Evolutionary conservation across 2,113 vertebrate genomes (phyloP), one percentile per base, ranked within the genome.

Genomic region (Sylvietta virens): DNA sequence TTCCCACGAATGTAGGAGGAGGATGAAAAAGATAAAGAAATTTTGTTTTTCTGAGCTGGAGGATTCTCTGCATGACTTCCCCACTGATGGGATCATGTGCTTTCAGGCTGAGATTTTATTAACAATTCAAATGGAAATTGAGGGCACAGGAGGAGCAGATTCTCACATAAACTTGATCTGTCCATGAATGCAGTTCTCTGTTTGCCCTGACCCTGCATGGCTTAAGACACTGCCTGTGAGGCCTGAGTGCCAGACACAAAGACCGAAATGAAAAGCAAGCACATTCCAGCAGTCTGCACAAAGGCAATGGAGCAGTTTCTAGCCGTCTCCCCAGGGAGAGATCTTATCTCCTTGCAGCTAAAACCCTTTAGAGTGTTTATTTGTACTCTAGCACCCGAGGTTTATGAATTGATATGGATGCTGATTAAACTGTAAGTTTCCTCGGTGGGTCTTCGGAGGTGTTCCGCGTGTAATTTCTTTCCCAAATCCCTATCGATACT

Each of bases 71-170:
- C 98, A 95, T 98, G 97, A 98, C 98, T 98, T 98, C 98, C 98
- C 96, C 94, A 98, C 98, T 98, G 98, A 98, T 98, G 97, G 97
- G 98, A 98, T 98, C 98, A 97, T 98, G 98, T 98, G 98, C 98
- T 98, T 98, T 98, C 98, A 98, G 98, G 95, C 97, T 97, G 97
- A 96, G 98, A 98, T 98, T 98, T 99, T 98, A 98, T 99, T 98
- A 98, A 98, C 98, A 98, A 99, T 99, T 99, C 99, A 99, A 98
- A 99, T 99, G 99, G 98, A 99, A 99, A 99, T 99, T 96, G 96
- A 97, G 98, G 98, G 98, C 98, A 99, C 98, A 95, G 96, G 97
- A 98, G 98, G 98, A 98, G 98, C 98, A 98, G 98, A 99, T 98
- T 99, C 98, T 99, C 99, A 98, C 99, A 99, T 99, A 98, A 99